A percentile compares a stretch with the other conserved stretches of the same genome.
phyloP scores from a whole-genome alignment of 2,797 vertebrate species.

The Hephaestus fuliginosus region DNA sequence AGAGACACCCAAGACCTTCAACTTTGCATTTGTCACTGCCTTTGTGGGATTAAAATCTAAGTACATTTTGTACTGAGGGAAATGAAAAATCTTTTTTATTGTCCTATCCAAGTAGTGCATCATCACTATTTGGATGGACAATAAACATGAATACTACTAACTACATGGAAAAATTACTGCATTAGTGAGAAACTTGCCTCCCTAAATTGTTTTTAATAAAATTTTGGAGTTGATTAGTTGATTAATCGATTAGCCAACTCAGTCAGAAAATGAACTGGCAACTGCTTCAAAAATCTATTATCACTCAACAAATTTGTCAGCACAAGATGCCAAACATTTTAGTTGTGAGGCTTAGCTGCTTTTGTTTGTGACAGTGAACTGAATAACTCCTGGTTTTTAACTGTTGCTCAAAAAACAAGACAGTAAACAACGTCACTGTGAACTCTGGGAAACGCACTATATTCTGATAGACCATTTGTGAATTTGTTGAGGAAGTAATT shows the following conservation, averaged over 20 bases:
- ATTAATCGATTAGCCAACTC: background rate
- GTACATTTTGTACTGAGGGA: background rate
- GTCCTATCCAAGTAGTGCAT: background rate
- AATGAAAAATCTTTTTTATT: background rate
- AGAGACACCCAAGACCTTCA: background rate
- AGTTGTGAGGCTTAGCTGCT: background rate
- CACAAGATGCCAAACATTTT: background rate
- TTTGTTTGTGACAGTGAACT: background rate
- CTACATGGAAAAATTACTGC: background rate
- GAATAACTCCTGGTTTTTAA: background rate
- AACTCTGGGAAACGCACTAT: background rate
- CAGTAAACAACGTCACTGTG: background rate
- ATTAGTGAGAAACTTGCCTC: background rate
- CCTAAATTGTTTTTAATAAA: background rate
- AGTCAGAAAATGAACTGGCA: background rate
- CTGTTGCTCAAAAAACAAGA: background rate
- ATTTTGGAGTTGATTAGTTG: background rate
- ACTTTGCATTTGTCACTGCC: background rate
- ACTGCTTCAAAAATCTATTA: background rate
- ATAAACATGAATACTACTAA: background rate
- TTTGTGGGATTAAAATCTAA: background rate
- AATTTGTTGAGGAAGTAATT: background rate
- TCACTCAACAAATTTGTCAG: background rate
- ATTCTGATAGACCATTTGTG: background rate
- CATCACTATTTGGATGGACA: background rate